These are phyloP conservation scores for Sinhomidia bicolor DNA, from an alignment of 2,888 invertebrate species.

Conservation along the genomic window DNA sequence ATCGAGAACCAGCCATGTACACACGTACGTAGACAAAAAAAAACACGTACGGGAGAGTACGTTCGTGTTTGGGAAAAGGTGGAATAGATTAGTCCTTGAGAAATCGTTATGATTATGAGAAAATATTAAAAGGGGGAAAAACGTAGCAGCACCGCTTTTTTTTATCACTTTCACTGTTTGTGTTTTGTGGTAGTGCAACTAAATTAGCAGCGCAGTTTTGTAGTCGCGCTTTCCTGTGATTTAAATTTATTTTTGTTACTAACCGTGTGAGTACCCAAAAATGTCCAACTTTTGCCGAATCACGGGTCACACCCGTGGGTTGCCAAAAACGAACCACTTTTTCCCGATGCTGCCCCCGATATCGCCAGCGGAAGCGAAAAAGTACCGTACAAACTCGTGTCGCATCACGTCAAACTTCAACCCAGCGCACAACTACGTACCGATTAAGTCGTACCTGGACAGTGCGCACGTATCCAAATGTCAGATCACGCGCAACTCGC, in stretches of 20 bases:
- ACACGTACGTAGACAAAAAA: not conserved
- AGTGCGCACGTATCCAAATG: conserved; percentile 60
- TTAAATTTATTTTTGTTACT: no score
- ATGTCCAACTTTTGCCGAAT: conserved; percentile 87
- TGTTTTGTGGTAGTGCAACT: no score
- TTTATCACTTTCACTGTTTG: no score
- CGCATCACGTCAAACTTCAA: conserved; percentile 72
- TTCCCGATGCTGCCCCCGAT: conserved; percentile 89
- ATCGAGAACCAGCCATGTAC: not conserved
- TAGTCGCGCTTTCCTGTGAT: no score
- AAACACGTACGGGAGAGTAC: no score
- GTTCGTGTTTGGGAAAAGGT: no score
- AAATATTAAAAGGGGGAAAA: no score
- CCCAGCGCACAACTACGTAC: conserved; percentile 66
- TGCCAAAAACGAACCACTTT: conserved; percentile 92
- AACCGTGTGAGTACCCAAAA: no score
- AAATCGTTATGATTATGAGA: no score
- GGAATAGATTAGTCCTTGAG: no score
- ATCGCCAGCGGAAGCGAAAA: conserved; percentile 91
- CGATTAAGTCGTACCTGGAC: conserved; percentile 60
- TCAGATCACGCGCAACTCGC: conserved; percentile 55
- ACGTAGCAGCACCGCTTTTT: no score
- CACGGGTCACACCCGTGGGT: conserved; percentile 89
- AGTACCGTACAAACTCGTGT: conserved; percentile 82
- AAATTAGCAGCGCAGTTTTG: no score